phyloP scores from a whole-genome alignment of 2,888 invertebrate genomes.

The Agonum fuliginosum region DNA sequence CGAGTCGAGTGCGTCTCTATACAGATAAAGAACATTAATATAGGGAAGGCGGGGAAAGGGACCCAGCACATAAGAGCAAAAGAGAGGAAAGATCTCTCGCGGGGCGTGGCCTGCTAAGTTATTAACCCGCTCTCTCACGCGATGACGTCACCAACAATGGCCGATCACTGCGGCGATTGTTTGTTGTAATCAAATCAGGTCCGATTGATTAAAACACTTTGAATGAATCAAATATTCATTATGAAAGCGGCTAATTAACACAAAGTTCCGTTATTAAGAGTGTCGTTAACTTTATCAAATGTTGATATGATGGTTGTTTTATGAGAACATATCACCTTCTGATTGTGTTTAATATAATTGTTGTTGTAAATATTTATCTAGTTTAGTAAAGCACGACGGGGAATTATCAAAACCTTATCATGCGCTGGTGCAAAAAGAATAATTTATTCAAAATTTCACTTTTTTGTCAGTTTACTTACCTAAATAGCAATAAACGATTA shows the following conservation, averaged over 20 bases:
- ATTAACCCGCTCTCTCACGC: slow-evolving; percentile 51
- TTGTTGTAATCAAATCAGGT: slow-evolving; percentile 28
- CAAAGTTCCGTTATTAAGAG: slow-evolving; percentile 29
- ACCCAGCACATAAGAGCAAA: slow-evolving; percentile 15
- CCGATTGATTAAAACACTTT: slow-evolving; percentile 34
- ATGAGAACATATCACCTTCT: slow-evolving; percentile 18
- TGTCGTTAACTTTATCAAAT: slow-evolving; percentile 35
- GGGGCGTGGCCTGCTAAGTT: slow-evolving; percentile 48
- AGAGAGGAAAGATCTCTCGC: slow-evolving; percentile 38
- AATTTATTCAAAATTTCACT: neutral
- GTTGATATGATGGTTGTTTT: slow-evolving; percentile 37
- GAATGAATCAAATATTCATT: slow-evolving; percentile 34
- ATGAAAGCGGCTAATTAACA: slow-evolving; percentile 26
- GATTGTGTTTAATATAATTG: slow-evolving; percentile 35
- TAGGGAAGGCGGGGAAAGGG: slow-evolving; percentile 48
- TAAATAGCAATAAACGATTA: too few relatives aligned
- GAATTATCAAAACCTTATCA: slow-evolving; percentile 13
- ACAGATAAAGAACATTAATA: slow-evolving; percentile 51
- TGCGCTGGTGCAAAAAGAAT: neutral
- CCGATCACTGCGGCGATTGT: slow-evolving; percentile 41
- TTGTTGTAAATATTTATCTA: slow-evolving; percentile 37
- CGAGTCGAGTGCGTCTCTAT: neutral
- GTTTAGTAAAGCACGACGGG: slow-evolving; percentile 4
- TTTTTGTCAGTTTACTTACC: neutral
- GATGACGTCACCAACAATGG: slow-evolving; percentile 55